These are phyloP conservation scores for Gnatocerus cornutus DNA, from an alignment of 2,888 invertebrate species.

Conservation along the genomic window DNA sequence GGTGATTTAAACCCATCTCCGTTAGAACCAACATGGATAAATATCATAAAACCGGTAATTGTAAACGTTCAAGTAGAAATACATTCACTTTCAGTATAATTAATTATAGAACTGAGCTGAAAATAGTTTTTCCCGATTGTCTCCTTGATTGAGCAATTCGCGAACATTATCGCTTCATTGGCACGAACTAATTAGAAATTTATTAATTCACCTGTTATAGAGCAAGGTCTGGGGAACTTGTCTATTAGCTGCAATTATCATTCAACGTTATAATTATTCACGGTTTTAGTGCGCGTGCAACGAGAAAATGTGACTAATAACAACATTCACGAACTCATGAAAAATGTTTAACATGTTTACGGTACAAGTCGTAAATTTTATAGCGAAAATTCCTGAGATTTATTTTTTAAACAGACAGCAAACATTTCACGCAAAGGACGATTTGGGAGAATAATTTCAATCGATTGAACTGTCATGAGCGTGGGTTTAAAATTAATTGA, in stretches of 20 bases:
- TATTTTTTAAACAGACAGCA: slow-evolving; percentile 12
- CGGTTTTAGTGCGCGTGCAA: slow-evolving; percentile 24
- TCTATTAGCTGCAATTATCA: slow-evolving; percentile 10
- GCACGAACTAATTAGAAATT: slow-evolving; percentile 13
- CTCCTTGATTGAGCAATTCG: slow-evolving; percentile 9
- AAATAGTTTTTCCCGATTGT: slow-evolving; percentile 5
- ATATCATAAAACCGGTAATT: slow-evolving; percentile 37
- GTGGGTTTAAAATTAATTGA: slow-evolving; percentile 26
- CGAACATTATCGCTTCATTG: slow-evolving; percentile 26
- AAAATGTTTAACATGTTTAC: slow-evolving; percentile 34
- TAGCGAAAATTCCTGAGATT: slow-evolving; percentile 24
- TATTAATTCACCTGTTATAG: slow-evolving; percentile 35
- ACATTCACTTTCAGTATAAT: slow-evolving; percentile 39
- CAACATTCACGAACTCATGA: slow-evolving; percentile 26
- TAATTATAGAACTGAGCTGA: slow-evolving; percentile 12
- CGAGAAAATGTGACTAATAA: slow-evolving; percentile 17
- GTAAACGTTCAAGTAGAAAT: slow-evolving; percentile 30
- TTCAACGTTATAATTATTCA: slow-evolving; percentile 22
- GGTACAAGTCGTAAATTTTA: slow-evolving; percentile 33
- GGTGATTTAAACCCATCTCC: slow-evolving; percentile 23
- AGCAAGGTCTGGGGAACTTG: slow-evolving; percentile 17
- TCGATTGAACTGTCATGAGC: slow-evolving; percentile 2
- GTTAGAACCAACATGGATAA: slow-evolving; percentile 27
- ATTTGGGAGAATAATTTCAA: slow-evolving; percentile 10
- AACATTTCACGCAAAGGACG: slow-evolving; percentile 8